Percentiles rank a stretch among this genome's conserved stretches.
phyloP scores from a whole-genome alignment of 1,140 invertebrate genomes.

The Heterodera carotae region DNA sequence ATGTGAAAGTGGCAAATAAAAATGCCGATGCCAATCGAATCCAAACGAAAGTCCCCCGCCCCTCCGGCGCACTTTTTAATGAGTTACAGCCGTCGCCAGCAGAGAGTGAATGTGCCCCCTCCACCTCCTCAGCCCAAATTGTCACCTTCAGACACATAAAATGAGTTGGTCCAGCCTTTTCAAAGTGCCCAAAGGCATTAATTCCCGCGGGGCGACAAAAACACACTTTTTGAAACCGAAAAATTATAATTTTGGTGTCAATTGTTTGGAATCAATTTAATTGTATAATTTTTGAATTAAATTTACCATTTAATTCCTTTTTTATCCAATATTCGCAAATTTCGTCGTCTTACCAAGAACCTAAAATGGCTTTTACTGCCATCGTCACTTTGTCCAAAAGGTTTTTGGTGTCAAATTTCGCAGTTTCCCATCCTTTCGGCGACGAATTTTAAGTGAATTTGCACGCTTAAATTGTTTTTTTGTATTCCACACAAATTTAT shows the following conservation, averaged over 20 bases:
- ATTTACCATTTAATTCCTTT: background rate
- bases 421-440: background rate
- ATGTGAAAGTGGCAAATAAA: background rate
- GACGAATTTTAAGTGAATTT: conserved; percentile 1
- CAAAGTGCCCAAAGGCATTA: background rate
- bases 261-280: too few species aligned
- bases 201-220: background rate
- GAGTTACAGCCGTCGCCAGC: conserved; percentile 3
- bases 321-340: background rate
- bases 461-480: background rate
- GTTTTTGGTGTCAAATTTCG: background rate
- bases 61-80: background rate
- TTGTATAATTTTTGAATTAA: too few species aligned
- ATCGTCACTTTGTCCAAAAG: background rate
- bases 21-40: background rate
- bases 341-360: background rate
- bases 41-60: too few species aligned
- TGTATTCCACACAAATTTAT: background rate
- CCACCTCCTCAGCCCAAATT: background rate
- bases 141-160: background rate
- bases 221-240: background rate
- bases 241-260: too few species aligned
- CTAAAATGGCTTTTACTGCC: background rate
- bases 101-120: background rate
- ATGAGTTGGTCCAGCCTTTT: background rate